Percentiles rank a stretch among this genome's conserved stretches.
Conservation (phyloP, 2,797 vertebrate genomes). For the Parambassis ranga region DNA sequence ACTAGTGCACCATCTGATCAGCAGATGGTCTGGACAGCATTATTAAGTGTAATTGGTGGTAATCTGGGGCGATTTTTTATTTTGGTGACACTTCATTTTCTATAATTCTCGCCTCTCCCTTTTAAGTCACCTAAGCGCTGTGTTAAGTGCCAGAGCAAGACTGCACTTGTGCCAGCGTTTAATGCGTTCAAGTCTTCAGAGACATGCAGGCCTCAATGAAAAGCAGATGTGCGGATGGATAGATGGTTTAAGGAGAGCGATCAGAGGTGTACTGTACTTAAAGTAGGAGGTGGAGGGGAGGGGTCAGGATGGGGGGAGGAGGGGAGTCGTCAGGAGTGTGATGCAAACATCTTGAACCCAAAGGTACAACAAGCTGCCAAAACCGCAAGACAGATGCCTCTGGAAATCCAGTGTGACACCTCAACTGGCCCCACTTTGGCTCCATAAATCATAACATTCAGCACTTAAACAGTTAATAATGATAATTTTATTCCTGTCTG, state of each 20-base stretch:
- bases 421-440: constrained; percentile 86
- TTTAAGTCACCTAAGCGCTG: constrained; percentile 89
- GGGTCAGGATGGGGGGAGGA: constrained; percentile 42
- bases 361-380: constrained; percentile 88
- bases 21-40: constrained; percentile 76
- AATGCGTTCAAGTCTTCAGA: constrained; percentile 89
- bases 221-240: constrained; percentile 91
- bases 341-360: constrained; percentile 86
- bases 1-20: constrained; percentile 78
- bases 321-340: constrained; percentile 78
- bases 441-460: constrained; percentile 86
- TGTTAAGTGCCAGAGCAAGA: constrained; percentile 84
- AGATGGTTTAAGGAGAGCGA: constrained; percentile 58
- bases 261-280: constrained; percentile 65
- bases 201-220: constrained; percentile 86
- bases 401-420: constrained; percentile 89
- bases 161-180: constrained; percentile 83
- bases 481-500: constrained; percentile 69
- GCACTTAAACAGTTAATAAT: constrained; percentile 86
- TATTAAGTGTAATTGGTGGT: constrained; percentile 85
- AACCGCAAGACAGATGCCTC: constrained; percentile 87
- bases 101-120: constrained; percentile 88
- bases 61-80: constrained; percentile 84
- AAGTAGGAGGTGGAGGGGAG: constrained; percentile 18
- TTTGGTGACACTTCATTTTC: constrained; percentile 91